A percentile compares a stretch with the other conserved stretches of the same genome.
Evolutionary conservation across 2,797 vertebrate genomes (phyloP).

Genomic region (Lepilemur ruficaudatus): DNA sequence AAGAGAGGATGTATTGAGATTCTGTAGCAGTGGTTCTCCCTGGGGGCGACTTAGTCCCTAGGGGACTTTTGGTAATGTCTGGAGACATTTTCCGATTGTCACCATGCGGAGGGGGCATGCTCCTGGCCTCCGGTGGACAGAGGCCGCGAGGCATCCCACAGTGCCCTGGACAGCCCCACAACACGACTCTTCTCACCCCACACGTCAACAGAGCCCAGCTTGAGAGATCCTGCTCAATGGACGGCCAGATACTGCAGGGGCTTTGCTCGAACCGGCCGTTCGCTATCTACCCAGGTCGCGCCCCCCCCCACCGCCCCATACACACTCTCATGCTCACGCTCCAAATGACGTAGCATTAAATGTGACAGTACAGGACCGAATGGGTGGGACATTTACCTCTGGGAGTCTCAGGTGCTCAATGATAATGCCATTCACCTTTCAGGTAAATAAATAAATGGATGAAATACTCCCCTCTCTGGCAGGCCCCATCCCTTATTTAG

Average conservation of each 20-base stretch:
- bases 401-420: accelerated
- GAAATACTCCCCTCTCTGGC: accelerated
- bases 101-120: neutral
- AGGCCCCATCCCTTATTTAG: neutral
- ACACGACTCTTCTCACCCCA: accelerated
- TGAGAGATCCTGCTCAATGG: neutral
- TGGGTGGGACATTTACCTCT: neutral
- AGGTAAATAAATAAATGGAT: accelerated
- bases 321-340: accelerated
- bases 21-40: neutral
- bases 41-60: neutral
- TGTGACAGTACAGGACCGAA: neutral
- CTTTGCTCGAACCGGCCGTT: neutral
- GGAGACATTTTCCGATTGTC: neutral
- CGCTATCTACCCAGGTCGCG: accelerated
- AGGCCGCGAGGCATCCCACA: neutral
- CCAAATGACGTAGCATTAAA: neutral
- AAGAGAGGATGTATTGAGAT: neutral
- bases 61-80: neutral
- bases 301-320: accelerated
- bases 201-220: neutral
- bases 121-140: neutral
- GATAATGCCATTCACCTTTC: accelerated
- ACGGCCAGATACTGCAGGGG: neutral
- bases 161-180: neutral